Evolutionary conservation across 2,113 vertebrate species (phyloP).

Genomic region (Anhinga rufa): DNA sequence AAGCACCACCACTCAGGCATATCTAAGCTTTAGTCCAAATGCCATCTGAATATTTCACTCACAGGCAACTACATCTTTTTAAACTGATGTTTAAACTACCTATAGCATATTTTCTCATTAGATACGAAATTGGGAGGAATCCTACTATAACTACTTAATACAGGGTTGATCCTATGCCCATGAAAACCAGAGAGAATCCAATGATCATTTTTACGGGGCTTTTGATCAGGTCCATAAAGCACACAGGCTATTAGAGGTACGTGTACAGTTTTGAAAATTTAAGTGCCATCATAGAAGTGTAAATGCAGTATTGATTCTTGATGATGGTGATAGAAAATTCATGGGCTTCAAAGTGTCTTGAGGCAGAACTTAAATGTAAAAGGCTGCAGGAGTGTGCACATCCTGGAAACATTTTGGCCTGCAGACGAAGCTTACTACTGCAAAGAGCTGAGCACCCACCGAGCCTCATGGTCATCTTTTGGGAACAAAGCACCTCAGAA

Average conservation of each 20-base stretch:
- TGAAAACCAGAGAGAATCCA: neutral
- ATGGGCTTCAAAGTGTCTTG: neutral
- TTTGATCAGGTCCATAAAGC: neutral
- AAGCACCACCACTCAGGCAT: neutral
- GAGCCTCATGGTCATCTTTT: neutral
- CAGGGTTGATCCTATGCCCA: neutral
- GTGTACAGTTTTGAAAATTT: neutral
- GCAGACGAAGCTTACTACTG: neutral
- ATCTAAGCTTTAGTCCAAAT: neutral
- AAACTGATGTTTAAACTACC: neutral
- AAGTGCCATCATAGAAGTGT: neutral
- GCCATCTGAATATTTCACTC: neutral
- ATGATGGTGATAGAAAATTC: neutral
- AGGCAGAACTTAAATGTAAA: neutral
- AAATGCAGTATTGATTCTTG: constrained; percentile 12
- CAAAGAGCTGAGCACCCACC: neutral
- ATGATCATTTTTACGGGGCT: neutral
- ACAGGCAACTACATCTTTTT: neutral
- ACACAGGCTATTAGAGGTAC: neutral
- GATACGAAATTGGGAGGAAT: neutral
- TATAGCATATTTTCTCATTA: neutral
- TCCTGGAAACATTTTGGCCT: neutral
- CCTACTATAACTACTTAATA: neutral
- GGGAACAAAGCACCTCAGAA: neutral
- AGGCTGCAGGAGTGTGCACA: neutral